A percentile compares a stretch with the other conserved stretches of the same genome.
Conservation (phyloP, 2,888 invertebrate species). For the Drosophila nr. fundita region DNA sequence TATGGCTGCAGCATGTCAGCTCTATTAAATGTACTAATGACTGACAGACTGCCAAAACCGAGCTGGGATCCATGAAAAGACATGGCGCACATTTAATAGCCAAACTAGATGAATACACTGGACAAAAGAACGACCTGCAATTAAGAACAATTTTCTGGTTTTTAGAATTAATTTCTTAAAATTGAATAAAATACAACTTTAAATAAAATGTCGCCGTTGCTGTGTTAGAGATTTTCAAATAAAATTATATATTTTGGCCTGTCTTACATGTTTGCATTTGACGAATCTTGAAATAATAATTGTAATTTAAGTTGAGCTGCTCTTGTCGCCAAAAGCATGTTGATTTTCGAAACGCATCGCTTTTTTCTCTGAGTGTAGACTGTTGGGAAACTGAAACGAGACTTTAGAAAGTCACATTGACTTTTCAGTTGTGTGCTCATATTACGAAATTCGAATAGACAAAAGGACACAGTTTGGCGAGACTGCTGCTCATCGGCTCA, state of each 20-base stretch:
- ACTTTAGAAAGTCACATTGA: slow-evolving; percentile 10
- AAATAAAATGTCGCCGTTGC: too few species aligned
- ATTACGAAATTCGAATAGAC: neutral
- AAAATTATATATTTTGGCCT: too few species aligned
- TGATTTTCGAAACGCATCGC: neutral
- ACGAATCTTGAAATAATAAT: neutral
- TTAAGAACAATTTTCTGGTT: neutral
- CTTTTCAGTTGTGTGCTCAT: slow-evolving; percentile 1
- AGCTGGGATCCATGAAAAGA: slow-evolving; percentile 25
- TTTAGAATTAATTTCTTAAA: too few species aligned
- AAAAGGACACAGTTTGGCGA: neutral
- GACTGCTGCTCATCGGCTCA: neutral
- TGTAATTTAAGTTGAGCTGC: neutral
- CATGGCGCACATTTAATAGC: slow-evolving; percentile 35
- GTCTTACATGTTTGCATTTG: neutral
- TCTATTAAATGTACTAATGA: slow-evolving; percentile 64
- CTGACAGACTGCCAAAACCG: slow-evolving; percentile 32
- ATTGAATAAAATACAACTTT: too few species aligned
- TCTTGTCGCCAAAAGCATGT: neutral
- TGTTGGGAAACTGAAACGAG: neutral
- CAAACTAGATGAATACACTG: slow-evolving; percentile 9
- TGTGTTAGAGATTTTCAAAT: too few species aligned
- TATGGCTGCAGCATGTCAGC: slow-evolving; percentile 36
- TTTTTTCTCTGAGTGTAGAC: neutral
- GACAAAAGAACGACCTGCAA: neutral